Base-by-base conservation (phyloP, 2,797 vertebrate genomes). In the Poecilia velifera region DNA sequence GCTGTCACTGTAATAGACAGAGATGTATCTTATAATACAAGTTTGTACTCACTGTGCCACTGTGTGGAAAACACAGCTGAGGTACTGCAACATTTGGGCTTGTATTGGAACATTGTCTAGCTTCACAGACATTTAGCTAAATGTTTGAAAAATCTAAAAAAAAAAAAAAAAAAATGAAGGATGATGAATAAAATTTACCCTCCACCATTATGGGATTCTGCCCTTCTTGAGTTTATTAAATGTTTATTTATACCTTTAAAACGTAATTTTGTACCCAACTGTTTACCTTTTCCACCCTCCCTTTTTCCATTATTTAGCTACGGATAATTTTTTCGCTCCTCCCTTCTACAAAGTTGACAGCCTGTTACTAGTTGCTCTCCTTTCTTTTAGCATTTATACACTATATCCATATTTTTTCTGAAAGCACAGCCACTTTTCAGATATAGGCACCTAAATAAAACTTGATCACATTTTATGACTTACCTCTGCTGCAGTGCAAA, bases 401-500 rank as follows among this genome's bases (percentile, higher is more conserved):
- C 4, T 39, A 34, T 46, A 3, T 49, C 28, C 4, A 16, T 47
- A 53, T 12, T 39, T 34, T 28, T 28, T 28, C n/a, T 31, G 25
- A 55, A 71, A 53, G 66, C 13, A 20, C 25, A 70, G 41, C 20
- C 34, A 41, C 10, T 0, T 43, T 41, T 49, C 28, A 34, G 39
- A 72, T 34, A 47, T 41, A 14, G n/a, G 18, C 68, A 78, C 10
- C 45, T 36, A n/a, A 22, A 46, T 45, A 2, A 45, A 51, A 64
- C 41, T 75, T n/a, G 47, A 25, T 55, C 5, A 53, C 39, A 62
- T 41, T 49, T 12, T 43, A 9, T 36, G 55, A 72, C 96, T 97
- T 96, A 99, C 98, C 89, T 96, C 89, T 96, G 95, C 77, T 96
- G 96, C 78, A 99, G 96, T 91, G 95, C 95, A 93, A 99, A 99